Evolutionary conservation across 2,113 vertebrate species (phyloP).

Genomic region (Henicopernis longicauda): DNA sequence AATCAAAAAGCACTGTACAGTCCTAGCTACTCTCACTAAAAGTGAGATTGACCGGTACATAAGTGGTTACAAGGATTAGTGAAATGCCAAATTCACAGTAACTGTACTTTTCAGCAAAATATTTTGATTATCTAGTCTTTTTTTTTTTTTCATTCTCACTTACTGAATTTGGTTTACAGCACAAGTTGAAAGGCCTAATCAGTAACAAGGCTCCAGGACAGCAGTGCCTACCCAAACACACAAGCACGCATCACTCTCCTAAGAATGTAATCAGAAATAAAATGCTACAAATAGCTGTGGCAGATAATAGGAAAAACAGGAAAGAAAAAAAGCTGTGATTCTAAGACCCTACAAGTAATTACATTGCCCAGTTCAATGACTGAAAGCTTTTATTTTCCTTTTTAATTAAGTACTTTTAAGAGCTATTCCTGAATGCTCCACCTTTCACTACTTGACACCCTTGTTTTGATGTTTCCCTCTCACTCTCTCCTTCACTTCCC

Average conservation of each 20-base stretch:
- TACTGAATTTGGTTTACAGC: neutral
- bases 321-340: neutral
- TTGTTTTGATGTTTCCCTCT: neutral
- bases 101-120: neutral
- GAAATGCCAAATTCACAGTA: neutral
- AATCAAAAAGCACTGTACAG: neutral
- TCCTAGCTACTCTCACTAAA: neutral
- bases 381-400: neutral
- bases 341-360: neutral
- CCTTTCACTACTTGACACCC: neutral
- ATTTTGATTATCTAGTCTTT: neutral
- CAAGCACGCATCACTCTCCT: accelerated
- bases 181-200: neutral
- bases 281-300: neutral
- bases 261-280: neutral
- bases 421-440: neutral
- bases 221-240: neutral
- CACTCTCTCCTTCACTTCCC: neutral
- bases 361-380: neutral
- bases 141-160: neutral
- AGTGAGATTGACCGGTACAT: neutral
- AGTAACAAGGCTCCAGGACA: neutral
- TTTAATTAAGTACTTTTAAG: neutral
- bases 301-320: neutral
- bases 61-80: neutral